phyloP scores from a whole-genome alignment of 1,140 invertebrate genomes.

The Idris sp. region DNA sequence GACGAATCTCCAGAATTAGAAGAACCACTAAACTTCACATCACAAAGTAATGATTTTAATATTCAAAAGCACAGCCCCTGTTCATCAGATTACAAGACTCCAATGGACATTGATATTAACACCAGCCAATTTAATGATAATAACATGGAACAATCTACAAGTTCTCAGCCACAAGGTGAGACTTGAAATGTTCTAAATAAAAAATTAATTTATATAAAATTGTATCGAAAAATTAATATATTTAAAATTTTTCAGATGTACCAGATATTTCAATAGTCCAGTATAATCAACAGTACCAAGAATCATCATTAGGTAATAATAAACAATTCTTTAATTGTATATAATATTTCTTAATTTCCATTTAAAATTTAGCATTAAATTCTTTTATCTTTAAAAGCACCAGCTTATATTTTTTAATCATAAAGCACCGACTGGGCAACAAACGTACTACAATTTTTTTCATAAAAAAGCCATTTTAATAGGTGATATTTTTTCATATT shows the following conservation, averaged over 20 bases:
- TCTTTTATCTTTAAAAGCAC: too few species aligned
- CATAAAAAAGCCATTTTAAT: too few species aligned
- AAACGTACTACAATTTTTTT: too few species aligned
- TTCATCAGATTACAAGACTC: slow-evolving; percentile 30
- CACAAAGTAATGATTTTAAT: slow-evolving; percentile 32
- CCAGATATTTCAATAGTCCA: slow-evolving; percentile 46
- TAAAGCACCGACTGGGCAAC: too few species aligned
- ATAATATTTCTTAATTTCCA: too few species aligned
- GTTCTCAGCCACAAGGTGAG: slow-evolving; percentile 37
- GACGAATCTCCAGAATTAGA: slow-evolving; percentile 41
- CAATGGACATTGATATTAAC: slow-evolving; percentile 40
- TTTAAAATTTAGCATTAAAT: too few species aligned
- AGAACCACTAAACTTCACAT: slow-evolving; percentile 49
- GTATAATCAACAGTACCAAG: slow-evolving; percentile 65
- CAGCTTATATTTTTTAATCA: too few species aligned
- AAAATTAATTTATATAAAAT: slow-evolving; percentile 1
- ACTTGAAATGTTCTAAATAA: too few species aligned
- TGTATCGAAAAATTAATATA: neutral
- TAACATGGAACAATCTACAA: slow-evolving; percentile 21
- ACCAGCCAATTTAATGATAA: slow-evolving; percentile 19
- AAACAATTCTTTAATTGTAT: too few species aligned
- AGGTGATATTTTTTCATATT: too few species aligned
- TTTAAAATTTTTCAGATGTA: slow-evolving; percentile 28
- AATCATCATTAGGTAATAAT: slow-evolving; percentile 65
- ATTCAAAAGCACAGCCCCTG: slow-evolving; percentile 29